phyloP scores from a whole-genome alignment of 2,888 invertebrate species.

The Cheilosia impressa region DNA sequence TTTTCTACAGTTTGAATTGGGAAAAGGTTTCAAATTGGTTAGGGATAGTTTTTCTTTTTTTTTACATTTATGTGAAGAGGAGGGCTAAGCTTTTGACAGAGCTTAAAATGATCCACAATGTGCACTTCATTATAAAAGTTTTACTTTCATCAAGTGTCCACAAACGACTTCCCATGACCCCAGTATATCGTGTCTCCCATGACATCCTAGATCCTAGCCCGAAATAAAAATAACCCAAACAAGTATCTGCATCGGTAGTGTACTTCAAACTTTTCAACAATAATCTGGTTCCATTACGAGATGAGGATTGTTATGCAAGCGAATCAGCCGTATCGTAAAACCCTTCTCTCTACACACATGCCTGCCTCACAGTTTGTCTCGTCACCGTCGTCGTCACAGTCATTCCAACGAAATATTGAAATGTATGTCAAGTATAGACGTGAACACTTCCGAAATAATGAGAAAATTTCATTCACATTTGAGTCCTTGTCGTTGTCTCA shows the following conservation, averaged over 20 bases:
- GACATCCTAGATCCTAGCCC: too few relatives aligned
- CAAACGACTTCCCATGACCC: too few relatives aligned
- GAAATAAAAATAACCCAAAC: too few relatives aligned
- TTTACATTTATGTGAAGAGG: too few relatives aligned
- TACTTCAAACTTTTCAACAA: constrained; percentile 56
- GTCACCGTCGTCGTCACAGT: constrained; percentile 40
- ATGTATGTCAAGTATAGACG: constrained; percentile 69
- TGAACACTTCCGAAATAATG: constrained; percentile 71
- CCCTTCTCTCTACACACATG: not conserved
- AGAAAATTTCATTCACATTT: constrained; percentile 66
- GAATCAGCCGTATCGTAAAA: constrained; percentile 53
- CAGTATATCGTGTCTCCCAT: too few relatives aligned
- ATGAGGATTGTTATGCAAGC: constrained; percentile 52
- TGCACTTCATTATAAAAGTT: too few relatives aligned
- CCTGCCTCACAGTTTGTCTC: constrained; percentile 36
- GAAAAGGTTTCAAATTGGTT: not conserved
- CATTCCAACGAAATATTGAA: constrained; percentile 49
- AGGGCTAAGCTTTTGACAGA: too few relatives aligned
- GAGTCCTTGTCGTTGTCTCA: constrained; percentile 64
- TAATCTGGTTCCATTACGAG: constrained; percentile 66
- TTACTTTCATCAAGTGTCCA: too few relatives aligned
- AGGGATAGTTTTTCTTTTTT: not conserved
- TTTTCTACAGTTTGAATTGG: too few relatives aligned
- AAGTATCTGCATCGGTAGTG: not conserved
- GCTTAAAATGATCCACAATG: too few relatives aligned